phyloP scores from a whole-genome alignment of 2,888 invertebrate genomes.

The Dryomyza anilis region DNA sequence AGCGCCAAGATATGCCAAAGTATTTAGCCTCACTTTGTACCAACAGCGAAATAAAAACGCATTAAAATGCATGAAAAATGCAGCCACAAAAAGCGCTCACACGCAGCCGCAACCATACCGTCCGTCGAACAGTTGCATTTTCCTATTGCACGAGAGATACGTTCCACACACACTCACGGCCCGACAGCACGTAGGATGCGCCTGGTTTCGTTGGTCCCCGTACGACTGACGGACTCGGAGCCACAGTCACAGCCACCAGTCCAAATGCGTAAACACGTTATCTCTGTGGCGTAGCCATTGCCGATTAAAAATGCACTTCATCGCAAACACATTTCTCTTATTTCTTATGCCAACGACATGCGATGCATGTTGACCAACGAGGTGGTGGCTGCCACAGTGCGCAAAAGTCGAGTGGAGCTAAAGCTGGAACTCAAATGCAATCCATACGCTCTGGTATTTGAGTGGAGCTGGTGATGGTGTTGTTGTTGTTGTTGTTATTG shows the following conservation, averaged over 20 bases:
- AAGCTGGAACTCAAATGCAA: background rate
- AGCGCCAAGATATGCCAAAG: conserved; percentile 10
- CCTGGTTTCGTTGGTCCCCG: background rate
- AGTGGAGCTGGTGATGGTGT: too few relatives aligned
- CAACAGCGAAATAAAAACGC: background rate
- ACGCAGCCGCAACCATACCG: background rate
- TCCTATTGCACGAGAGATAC: background rate
- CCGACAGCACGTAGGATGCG: conserved; percentile 16
- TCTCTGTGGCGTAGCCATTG: conserved; percentile 43
- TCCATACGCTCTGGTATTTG: background rate
- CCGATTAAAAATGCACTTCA: conserved; percentile 52
- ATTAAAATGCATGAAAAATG: conserved; percentile 12
- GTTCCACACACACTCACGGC: background rate
- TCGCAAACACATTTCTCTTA: conserved; percentile 33
- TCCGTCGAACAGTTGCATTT: background rate
- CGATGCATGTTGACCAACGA: background rate
- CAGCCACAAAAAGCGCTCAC: background rate
- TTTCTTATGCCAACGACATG: background rate
- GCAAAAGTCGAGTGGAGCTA: background rate
- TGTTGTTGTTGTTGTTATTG: background rate
- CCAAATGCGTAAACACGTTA: conserved; percentile 39
- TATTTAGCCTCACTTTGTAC: conserved; percentile 21
- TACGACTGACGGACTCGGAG: too few relatives aligned
- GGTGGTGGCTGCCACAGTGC: background rate
- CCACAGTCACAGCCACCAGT: conserved; percentile 6